A percentile compares a stretch with the other conserved stretches of the same genome.
Conservation (phyloP, 2,113 vertebrate species). For the Lipophrys pholis region DNA sequence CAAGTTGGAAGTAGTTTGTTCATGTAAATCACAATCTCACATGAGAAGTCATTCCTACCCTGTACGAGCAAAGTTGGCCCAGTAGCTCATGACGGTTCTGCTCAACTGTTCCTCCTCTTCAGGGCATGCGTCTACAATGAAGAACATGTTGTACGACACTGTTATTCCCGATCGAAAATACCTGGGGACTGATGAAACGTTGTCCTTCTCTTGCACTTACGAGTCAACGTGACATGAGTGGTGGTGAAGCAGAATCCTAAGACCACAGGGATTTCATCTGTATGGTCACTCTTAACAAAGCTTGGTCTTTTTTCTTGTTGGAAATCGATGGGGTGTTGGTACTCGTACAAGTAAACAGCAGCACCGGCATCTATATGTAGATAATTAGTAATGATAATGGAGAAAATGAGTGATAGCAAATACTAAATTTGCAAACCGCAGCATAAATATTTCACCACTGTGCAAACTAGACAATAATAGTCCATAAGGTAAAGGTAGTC, state of each 20-base stretch:
- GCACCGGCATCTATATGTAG: slow-evolving; percentile 70
- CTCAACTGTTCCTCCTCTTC: slow-evolving; percentile 75
- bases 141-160: too few relatives aligned
- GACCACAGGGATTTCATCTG: slow-evolving; percentile 85
- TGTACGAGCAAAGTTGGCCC: slow-evolving; percentile 84
- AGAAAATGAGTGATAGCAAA: too few relatives aligned
- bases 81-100: slow-evolving; percentile 82
- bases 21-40: too few relatives aligned
- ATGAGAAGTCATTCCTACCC: slow-evolving; percentile 76
- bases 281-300: slow-evolving; percentile 88
- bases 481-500: too few relatives aligned
- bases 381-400: neutral
- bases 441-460: too few relatives aligned
- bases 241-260: slow-evolving; percentile 86
- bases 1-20: too few relatives aligned
- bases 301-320: slow-evolving; percentile 70
- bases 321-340: slow-evolving; percentile 78
- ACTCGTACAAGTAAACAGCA: slow-evolving; percentile 90
- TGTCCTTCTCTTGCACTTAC: slow-evolving; percentile 42
- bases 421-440: too few relatives aligned
- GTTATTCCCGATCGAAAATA: too few relatives aligned
- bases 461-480: too few relatives aligned
- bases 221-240: slow-evolving; percentile 47
- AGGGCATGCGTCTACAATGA: slow-evolving; percentile 61
- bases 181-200: too few relatives aligned